Base-by-base conservation (phyloP, 2,888 invertebrate species). In the Rhagonycha fulva region DNA sequence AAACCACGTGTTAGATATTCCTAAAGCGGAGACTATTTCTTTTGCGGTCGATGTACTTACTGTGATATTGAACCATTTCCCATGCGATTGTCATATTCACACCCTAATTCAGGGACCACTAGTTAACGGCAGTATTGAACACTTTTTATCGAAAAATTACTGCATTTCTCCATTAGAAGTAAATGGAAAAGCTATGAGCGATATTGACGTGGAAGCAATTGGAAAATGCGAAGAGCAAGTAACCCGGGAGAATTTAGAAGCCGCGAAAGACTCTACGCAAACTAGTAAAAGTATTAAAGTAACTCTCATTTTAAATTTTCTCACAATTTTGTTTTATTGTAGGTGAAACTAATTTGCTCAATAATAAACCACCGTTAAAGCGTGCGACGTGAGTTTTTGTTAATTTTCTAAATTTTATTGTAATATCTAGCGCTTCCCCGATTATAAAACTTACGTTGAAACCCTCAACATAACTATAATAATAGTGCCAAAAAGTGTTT, bases 131-230 rank as follows among this genome's bases (percentile, higher is more conserved):
- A 91, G 92, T 78, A 87, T 90, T 81, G 89, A 90, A 66, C 92
- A 93, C 76, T 95, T 95, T 84, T 89, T 93, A 77, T 90, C 92
- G 75, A 93, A 92, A 82, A 96, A 96, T 87, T 94, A 91, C 87
- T 96, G 96, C 89, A 95, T 96, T 85, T 95, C 95, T 14, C 96
- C 96, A 75, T 89, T 95, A 82, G 94, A 95, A 86, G 92, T 94
- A 80, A 95, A 96, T 81, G 95, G 95, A 0, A 91, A 93, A 80
- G 91, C 93, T 63, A 91, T 96, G 91, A 92, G 91, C 77, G 91
- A 90, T 70, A 89, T 94, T 78, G 92, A 93, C 83, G 89, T 93
- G 76, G 92, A 92, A 77, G 87, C 91, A 10, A 91, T 94, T 78
- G 93, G 92, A 9, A 89, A 91, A 79, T 94, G 94, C 84, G 91